phyloP scores from a whole-genome alignment of 2,113 vertebrate species.

The Furnarius figulus region DNA sequence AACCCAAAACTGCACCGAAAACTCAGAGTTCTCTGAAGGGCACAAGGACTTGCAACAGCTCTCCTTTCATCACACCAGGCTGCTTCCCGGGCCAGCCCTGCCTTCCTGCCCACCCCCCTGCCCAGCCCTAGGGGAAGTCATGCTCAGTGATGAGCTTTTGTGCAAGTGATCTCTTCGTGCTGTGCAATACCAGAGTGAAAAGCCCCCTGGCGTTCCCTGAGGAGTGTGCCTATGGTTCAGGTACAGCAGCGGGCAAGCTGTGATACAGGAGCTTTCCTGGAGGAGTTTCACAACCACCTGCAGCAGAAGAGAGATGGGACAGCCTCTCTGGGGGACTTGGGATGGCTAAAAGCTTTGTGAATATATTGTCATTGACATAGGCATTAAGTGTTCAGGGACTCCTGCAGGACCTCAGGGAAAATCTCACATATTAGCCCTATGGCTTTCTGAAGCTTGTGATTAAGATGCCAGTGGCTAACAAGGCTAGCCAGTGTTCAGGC shows the following conservation, averaged over 20 bases:
- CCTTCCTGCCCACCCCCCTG: background rate
- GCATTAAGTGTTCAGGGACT: background rate
- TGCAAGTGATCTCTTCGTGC: background rate
- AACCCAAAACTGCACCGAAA: background rate
- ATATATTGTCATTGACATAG: background rate
- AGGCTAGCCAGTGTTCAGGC: background rate
- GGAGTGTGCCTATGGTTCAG: background rate
- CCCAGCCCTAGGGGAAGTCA: background rate
- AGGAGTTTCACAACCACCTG: background rate
- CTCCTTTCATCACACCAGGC: background rate
- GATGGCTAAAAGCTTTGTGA: background rate
- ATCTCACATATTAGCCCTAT: background rate
- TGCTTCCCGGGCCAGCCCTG: background rate
- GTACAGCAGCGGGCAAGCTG: fast-evolving
- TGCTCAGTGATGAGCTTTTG: background rate
- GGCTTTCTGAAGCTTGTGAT: background rate
- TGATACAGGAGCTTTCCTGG: background rate
- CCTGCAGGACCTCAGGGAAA: background rate
- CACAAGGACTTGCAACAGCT: background rate
- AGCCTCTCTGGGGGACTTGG: background rate
- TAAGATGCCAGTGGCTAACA: background rate
- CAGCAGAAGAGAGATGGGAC: background rate
- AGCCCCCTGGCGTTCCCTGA: fast-evolving
- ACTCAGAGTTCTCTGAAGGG: background rate
- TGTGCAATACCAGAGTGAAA: background rate